These are phyloP conservation scores for Geotrupes spiniger DNA, from an alignment of 2,888 invertebrate species.

Conservation along the genomic window DNA sequence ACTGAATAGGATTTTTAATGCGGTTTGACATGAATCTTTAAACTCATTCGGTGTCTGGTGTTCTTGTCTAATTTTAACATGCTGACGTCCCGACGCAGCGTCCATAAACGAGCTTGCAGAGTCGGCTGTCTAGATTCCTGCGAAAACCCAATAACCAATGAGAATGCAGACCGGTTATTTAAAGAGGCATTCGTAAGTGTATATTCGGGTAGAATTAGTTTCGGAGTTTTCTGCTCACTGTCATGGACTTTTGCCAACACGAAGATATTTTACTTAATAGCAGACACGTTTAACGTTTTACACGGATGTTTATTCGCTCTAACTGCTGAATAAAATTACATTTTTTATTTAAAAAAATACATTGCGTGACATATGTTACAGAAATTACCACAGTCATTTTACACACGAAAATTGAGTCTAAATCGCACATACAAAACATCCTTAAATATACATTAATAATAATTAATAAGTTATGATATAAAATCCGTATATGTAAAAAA, in stretches of 20 bases:
- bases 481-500: too few relatives aligned
- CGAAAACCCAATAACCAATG: constrained; percentile 26
- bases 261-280: neutral
- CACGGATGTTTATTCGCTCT: neutral
- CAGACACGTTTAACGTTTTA: neutral
- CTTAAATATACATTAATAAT: too few relatives aligned
- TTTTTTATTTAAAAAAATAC: too few relatives aligned
- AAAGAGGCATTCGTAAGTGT: constrained; percentile 24
- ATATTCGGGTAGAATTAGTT: constrained; percentile 16
- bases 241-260: constrained; percentile 18
- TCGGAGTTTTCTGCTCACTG: constrained; percentile 8
- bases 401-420: too few relatives aligned
- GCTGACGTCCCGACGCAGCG: constrained; percentile 20
- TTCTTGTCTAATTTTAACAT: constrained; percentile 11
- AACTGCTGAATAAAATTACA: too few relatives aligned
- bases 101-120: constrained; percentile 17
- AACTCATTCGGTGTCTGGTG: neutral
- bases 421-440: too few relatives aligned
- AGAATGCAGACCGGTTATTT: constrained; percentile 25
- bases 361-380: too few relatives aligned
- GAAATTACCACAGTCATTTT: too few relatives aligned
- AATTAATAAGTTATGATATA: too few relatives aligned
- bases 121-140: constrained; percentile 20
- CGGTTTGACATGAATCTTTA: too few relatives aligned
- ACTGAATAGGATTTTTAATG: too few relatives aligned